Evolutionary conservation across 2,797 vertebrate species (phyloP).

Genomic region (Rhincodon typus): DNA sequence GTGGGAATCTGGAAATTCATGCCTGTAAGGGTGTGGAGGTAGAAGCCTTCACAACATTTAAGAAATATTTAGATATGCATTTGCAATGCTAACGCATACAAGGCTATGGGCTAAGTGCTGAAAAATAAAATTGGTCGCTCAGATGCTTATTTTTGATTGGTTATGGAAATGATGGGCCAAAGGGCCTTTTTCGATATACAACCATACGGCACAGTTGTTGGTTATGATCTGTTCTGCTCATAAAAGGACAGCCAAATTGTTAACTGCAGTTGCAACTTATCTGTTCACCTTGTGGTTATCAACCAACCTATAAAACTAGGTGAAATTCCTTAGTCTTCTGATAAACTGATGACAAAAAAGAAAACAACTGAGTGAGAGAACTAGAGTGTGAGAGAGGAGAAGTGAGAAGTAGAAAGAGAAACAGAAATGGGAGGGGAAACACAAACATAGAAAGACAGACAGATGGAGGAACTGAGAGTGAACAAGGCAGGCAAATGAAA

Average conservation of each 20-base stretch:
- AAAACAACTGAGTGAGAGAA: not conserved
- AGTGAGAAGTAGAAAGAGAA: not conserved
- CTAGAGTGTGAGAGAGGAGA: not conserved
- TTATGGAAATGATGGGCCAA: too few relatives aligned
- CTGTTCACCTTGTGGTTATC: not conserved
- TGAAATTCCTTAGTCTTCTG: not conserved
- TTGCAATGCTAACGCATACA: too few relatives aligned
- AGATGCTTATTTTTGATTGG: too few relatives aligned
- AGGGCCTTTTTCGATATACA: too few relatives aligned
- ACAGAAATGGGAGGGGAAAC: not conserved
- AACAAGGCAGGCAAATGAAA: not conserved
- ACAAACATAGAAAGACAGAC: not conserved
- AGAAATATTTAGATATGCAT: too few relatives aligned
- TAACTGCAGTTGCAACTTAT: not conserved
- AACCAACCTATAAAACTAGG: not conserved
- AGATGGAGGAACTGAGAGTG: not conserved
- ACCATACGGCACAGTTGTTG: too few relatives aligned
- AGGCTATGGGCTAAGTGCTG: too few relatives aligned
- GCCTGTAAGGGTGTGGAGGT: too few relatives aligned
- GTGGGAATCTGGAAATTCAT: too few relatives aligned
- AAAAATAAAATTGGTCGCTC: too few relatives aligned
- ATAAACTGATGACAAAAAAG: not conserved
- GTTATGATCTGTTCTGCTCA: not conserved
- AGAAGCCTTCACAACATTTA: too few relatives aligned
- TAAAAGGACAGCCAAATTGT: not conserved